Conservation (phyloP, 2,797 vertebrate species). For the Phyllotis vaccarum region DNA sequence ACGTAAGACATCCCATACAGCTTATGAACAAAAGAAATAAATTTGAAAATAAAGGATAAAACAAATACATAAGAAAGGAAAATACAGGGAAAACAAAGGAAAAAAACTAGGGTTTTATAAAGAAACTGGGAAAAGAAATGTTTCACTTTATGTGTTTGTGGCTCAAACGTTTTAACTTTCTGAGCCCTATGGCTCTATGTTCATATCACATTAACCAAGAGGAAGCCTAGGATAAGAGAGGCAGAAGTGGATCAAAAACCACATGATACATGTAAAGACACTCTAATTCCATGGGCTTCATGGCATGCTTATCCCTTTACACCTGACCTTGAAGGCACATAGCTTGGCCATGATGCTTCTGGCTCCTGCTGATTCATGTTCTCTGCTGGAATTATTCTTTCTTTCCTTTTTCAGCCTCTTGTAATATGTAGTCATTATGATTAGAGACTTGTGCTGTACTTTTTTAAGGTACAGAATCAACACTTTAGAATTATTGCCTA, state of each 20-base stretch:
- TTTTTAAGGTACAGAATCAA: neutral
- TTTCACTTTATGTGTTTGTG: neutral
- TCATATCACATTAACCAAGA: constrained; percentile 50
- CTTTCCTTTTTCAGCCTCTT: neutral
- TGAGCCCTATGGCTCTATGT: neutral
- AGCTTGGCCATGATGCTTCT: neutral
- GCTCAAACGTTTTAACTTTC: too few relatives aligned
- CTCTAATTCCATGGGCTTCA: constrained; percentile 61
- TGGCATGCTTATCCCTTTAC: constrained; percentile 78
- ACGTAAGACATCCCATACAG: neutral
- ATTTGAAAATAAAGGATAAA: neutral
- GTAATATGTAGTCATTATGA: neutral
- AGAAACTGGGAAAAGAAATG: neutral
- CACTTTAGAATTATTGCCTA: neutral
- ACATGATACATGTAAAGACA: constrained; percentile 67
- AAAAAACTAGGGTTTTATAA: neutral
- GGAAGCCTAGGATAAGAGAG: constrained; percentile 74
- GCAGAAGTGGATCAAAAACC: constrained; percentile 78
- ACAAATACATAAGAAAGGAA: neutral
- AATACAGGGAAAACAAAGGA: rapidly evolving
- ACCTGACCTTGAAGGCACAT: constrained; percentile 62
- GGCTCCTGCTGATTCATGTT: neutral
- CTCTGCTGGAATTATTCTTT: neutral
- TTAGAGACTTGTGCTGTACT: neutral
- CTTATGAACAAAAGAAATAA: neutral